These are phyloP conservation scores for Parnassius glacialis DNA, from an alignment of 2,888 invertebrate genomes.

Conservation along the genomic window DNA sequence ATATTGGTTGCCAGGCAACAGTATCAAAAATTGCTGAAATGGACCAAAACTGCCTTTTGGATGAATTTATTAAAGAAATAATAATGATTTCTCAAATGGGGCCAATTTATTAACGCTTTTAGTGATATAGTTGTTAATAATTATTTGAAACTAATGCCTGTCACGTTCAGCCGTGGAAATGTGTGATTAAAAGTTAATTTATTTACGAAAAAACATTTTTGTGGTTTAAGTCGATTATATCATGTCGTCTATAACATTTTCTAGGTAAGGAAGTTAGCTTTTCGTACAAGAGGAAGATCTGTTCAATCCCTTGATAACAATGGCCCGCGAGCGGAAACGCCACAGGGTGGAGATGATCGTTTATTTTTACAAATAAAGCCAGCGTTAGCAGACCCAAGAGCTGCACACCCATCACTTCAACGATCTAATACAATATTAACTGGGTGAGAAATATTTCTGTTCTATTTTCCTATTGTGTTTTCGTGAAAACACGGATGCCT, in stretches of 20 bases:
- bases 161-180: slow-evolving; percentile 71
- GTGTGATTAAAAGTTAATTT: slow-evolving; percentile 45
- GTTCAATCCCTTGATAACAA: slow-evolving; percentile 71
- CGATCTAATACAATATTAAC: slow-evolving; percentile 77
- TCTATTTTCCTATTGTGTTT: too few relatives aligned
- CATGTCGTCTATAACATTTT: slow-evolving; percentile 21
- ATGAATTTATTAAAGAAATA: slow-evolving; percentile 63
- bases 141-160: slow-evolving; percentile 62
- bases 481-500: too few relatives aligned
- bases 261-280: slow-evolving; percentile 71
- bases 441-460: slow-evolving; percentile 45
- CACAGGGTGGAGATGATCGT: slow-evolving; percentile 63
- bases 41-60: slow-evolving; percentile 67
- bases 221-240: slow-evolving; percentile 1
- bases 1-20: slow-evolving; percentile 56
- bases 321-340: slow-evolving; percentile 49
- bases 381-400: slow-evolving; percentile 65
- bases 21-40: slow-evolving; percentile 46
- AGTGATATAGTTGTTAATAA: slow-evolving; percentile 39
- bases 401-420: slow-evolving; percentile 46
- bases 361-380: slow-evolving; percentile 73
- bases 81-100: slow-evolving; percentile 49
- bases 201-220: neutral
- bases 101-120: slow-evolving; percentile 48
- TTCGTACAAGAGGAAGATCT: slow-evolving; percentile 72